Base-by-base conservation (phyloP, 1,140 invertebrate genomes). In the Drosophila nigromelanica region DNA sequence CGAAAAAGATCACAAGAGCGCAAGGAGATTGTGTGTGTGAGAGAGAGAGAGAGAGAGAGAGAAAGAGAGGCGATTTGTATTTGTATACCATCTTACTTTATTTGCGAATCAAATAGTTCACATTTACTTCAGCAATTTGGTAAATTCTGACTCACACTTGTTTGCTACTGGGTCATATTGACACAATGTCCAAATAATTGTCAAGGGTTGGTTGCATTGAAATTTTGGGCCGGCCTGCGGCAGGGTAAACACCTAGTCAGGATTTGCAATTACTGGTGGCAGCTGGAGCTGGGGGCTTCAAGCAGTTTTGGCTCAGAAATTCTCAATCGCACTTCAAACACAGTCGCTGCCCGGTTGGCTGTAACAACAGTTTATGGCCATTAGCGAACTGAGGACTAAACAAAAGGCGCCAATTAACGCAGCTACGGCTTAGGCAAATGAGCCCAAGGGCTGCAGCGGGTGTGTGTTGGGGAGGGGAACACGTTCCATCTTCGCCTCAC, bases 341-440 rank as follows among this genome's bases (percentile, higher is more conserved):
- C 52, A 39, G 58, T 21, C 12, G 52, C 43, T 33, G 37, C 37
- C 24, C 30, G 35, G 42, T 45, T 47, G 66, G 64, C 48, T 70
- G 45, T 51, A 73, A 77, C 70, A 69, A 74, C 71, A 70, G 64
- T 70, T 74, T 69, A 68, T 60, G 63, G 76, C 82, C 79, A 82
- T 86, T 86, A 89, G 82, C 78, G 73, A 77, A 66, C 70, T 79
- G 54, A 45, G 69, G 56, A 42, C 63, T 63, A 87, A 89, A 89
- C 78, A 89, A 89, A 79, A 73, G 81, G 67, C 82, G 76, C 82
- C 82, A 87, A 87, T 87, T 87, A 87, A 87, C 82, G 82, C 80
- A 60, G 62, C 72, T 71, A 76, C 61, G 69, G 64, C 80, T 69
- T 61, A 61, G 77, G 58, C 45, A 76, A 86, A 77, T 69, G 75